These are phyloP conservation scores for Petrocephalus sullivani DNA, from an alignment of 2,797 vertebrate genomes.

Conservation along the genomic window DNA sequence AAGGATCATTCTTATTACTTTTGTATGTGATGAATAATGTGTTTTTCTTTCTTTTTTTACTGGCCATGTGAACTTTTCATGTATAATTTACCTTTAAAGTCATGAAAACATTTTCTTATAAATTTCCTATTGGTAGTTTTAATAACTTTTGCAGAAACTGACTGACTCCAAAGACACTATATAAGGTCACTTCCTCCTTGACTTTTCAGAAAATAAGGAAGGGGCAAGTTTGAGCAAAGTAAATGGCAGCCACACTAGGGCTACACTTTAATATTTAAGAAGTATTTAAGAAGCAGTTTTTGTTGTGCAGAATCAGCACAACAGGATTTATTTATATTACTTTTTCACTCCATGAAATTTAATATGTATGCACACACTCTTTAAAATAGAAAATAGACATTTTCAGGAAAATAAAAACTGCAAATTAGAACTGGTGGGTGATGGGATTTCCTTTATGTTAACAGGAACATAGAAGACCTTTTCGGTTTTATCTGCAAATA, in stretches of 20 bases:
- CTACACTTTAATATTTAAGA: not conserved
- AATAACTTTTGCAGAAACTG: not conserved
- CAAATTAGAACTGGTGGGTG: not conserved
- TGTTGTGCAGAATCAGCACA: not conserved
- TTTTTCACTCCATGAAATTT: not conserved
- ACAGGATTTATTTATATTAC: not conserved
- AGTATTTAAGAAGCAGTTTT: not conserved
- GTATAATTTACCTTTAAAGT: not conserved
- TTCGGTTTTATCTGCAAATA: not conserved
- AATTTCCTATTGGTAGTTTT: too few relatives aligned
- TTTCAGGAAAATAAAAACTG: not conserved
- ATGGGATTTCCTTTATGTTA: not conserved
- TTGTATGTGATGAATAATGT: not conserved
- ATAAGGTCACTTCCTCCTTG: not conserved
- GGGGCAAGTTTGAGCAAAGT: not conserved
- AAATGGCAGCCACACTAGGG: not conserved
- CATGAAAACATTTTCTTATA: not conserved
- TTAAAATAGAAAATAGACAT: not conserved
- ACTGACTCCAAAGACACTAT: not conserved
- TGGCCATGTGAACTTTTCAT: not conserved
- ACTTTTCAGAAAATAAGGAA: not conserved
- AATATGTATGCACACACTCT: not conserved
- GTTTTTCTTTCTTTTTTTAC: not conserved
- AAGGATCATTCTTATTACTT: not conserved
- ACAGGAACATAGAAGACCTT: not conserved